phyloP scores from a whole-genome alignment of 2,888 invertebrate genomes.

The Drosophila anomalata region DNA sequence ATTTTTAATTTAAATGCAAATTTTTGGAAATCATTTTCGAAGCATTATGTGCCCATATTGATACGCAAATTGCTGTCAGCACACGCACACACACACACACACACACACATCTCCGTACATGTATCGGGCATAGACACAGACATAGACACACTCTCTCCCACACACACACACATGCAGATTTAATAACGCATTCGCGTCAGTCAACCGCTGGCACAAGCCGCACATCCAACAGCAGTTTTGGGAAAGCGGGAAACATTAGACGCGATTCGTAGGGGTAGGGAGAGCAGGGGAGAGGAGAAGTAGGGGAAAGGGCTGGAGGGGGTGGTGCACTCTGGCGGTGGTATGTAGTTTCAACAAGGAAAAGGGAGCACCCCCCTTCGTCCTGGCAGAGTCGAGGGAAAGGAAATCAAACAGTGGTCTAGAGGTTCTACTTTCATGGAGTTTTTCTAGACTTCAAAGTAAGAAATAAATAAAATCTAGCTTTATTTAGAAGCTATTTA shows the following conservation, averaged over 20 bases:
- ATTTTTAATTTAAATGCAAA: slow-evolving; percentile 79
- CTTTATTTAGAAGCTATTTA: too few relatives aligned
- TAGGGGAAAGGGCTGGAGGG: neutral
- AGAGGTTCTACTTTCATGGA: too few relatives aligned
- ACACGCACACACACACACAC: slow-evolving; percentile 61
- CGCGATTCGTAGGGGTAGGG: neutral
- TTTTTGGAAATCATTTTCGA: slow-evolving; percentile 79
- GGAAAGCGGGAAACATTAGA: slow-evolving; percentile 36
- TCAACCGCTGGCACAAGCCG: slow-evolving; percentile 75
- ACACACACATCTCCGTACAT: slow-evolving; percentile 35
- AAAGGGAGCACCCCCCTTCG: too few relatives aligned
- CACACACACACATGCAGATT: slow-evolving; percentile 67
- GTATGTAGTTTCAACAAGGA: neutral
- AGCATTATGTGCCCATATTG: slow-evolving; percentile 80
- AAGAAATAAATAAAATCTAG: neutral
- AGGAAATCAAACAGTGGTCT: neutral
- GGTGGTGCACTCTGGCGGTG: neutral
- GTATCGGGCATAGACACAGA: slow-evolving; percentile 19
- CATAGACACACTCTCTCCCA: slow-evolving; percentile 5
- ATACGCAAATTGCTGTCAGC: slow-evolving; percentile 80
- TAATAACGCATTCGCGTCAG: slow-evolving; percentile 77
- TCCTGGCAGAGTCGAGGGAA: too few relatives aligned
- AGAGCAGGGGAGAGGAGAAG: slow-evolving; percentile 3
- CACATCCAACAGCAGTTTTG: slow-evolving; percentile 59
- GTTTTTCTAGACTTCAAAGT: neutral